Base-by-base conservation (phyloP, 2,113 vertebrate genomes). In the Carassius gibelio region DNA sequence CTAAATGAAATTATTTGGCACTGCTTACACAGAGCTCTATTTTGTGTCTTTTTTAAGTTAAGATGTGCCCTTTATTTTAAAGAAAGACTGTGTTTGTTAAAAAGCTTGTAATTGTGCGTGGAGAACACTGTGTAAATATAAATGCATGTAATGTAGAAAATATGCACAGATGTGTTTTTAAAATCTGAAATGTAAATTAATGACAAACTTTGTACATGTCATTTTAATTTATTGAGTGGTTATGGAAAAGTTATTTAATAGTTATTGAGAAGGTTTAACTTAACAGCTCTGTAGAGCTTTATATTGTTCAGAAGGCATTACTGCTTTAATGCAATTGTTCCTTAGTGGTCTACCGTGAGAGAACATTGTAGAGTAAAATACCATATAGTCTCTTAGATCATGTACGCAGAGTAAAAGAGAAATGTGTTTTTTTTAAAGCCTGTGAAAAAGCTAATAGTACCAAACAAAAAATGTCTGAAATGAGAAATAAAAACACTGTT, bases 151-250 rank as follows among this genome's bases (percentile, higher is more conserved):
- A 93, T 89, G 85, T 85, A 87, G 59, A 85, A 57, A 59, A 92
- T 94, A 92, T 93, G 93, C 94, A 93, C 91, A 93, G 66, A 83
- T 93, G 93, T 95, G 93, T 93, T 94, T 94, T 94, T 86, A 52
- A 92, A 92, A 91, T 92, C 92, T 89, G 91, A 92, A 84, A 93
- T 93, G 90, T 94, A 93, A 94, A 93, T 94, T 91, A 94, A 93
- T 93, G 93, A 91, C 90, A 90, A 85, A 78, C 91, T 92, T 92
- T 94, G 91, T 89, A 92, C 91, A 84, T 89, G 93, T 93, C 90
- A 93, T 91, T 93, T 92, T 94, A 93, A 95, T 94, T 95, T 95
- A 93, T 93, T 93, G 90, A 91, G 92, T 92, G 92, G 91, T 91
- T 91, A 91, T 89, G 75, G 90, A 91, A 71, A 64, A 92, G 91